Conservation (phyloP, 2,888 invertebrate species). For the Rugalucina vietnamica region DNA sequence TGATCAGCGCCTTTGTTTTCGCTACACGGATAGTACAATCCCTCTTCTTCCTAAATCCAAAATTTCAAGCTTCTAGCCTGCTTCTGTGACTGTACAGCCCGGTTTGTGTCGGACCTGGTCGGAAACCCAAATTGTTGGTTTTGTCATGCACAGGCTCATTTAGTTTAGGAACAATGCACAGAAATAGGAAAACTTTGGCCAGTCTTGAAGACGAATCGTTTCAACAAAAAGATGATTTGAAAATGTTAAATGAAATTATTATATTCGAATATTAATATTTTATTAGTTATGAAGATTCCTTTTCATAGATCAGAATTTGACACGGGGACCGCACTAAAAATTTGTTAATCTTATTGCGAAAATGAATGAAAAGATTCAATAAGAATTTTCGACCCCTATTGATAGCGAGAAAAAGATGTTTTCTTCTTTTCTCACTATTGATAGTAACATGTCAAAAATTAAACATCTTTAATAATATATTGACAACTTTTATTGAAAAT, state of each 20-base stretch:
- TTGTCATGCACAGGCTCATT: too few species aligned
- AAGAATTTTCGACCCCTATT: background rate
- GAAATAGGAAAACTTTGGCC: conserved; percentile 9
- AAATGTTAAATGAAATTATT: conserved; percentile 4
- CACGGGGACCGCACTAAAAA: background rate
- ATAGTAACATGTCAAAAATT: conserved; percentile 14
- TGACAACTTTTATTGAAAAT: too few species aligned
- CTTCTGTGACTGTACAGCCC: too few species aligned
- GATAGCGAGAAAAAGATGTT: background rate
- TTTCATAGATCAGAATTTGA: background rate
- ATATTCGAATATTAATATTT: conserved; percentile 12
- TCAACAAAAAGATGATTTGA: conserved; percentile 5
- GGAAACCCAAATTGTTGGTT: too few species aligned
- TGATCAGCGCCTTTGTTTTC: too few species aligned
- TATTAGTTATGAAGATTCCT: background rate
- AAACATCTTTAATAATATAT: background rate
- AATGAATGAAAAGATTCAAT: background rate
- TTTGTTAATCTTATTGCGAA: conserved; percentile 1
- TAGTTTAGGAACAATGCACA: background rate
- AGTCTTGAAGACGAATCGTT: background rate
- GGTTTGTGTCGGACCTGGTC: too few species aligned
- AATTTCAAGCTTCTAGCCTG: too few species aligned
- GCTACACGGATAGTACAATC: too few species aligned
- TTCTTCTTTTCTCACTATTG: background rate
- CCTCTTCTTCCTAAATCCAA: too few species aligned